Evolutionary conservation across 30 jellyfish, hydroid and myxozoan species (phyloP), one percentile per base, ranked within the genome.

Genomic region (Rhopilema esculentum): DNA sequence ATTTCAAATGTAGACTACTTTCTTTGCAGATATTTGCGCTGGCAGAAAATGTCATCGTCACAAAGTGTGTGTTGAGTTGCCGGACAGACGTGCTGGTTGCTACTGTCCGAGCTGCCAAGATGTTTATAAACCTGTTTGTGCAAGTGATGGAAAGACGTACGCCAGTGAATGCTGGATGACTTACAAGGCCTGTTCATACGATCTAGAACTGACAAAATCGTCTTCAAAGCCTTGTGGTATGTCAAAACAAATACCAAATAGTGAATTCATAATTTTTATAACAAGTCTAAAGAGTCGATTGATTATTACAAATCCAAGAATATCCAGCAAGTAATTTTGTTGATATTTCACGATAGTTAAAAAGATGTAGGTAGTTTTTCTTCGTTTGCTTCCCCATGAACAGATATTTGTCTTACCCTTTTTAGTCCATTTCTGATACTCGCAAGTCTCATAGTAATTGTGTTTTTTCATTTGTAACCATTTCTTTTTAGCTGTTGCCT

Each of bases 141-240:
- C 95, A 8, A 94, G 94, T 82, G 97, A 94, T 77, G 88, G 90
- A 20, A 75, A 77, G 27, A 89, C 97, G 8, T 82, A 89, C 69
- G 94, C 99, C 50, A 86, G 95, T 48, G 92, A 79, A 62, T 94
- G 99, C 76, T 89, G 96, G 83, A 76, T 94, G 83, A 53, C 53
- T 7, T 88, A 79, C 40, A 80, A 77, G 28, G 73, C 85, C 23
- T 94, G 99, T 62, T 27, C 79, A 9, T 33, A 74, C 53, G 92
- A 84, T 12, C 0, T 72, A 2, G 90, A 92, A 24, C 61, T 75
- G 40, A 32, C 48, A 24, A 74, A 69, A 17, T 70, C 66, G n/a
- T 49, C 86, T 19, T 31, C 83, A 1, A 85, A 48, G 17, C 91
- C 97, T 0, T 94, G 99, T 57, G 97, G 99, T 94, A 67, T 77